phyloP scores from a whole-genome alignment of 2,113 vertebrate species.

The Peromyscus polionotus region DNA sequence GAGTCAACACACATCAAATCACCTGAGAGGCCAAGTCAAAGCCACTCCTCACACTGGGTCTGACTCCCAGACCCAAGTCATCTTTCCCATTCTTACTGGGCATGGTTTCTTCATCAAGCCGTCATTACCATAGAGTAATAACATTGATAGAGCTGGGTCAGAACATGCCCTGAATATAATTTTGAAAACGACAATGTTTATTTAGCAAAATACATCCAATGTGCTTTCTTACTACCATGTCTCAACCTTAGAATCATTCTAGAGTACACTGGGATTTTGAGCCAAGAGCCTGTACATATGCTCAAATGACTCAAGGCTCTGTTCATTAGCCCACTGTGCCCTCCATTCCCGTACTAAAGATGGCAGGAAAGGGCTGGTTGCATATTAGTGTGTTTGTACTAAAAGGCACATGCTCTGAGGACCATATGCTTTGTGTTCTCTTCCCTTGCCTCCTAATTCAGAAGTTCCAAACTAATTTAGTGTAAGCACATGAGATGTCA shows the following conservation, averaged over 20 bases:
- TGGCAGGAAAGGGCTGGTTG: not conserved
- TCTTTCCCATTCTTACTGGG: not conserved
- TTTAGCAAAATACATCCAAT: not conserved
- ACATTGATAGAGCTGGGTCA: not conserved
- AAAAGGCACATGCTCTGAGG: not conserved
- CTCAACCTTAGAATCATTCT: not conserved
- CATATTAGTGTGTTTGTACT: not conserved
- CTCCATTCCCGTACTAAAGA: not conserved
- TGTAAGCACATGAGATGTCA: not conserved
- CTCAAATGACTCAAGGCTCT: not conserved
- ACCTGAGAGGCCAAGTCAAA: not conserved
- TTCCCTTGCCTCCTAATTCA: not conserved
- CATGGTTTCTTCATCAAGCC: not conserved
- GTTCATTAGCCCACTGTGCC: not conserved
- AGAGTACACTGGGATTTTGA: not conserved
- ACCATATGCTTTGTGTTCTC: not conserved
- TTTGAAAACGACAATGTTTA: slow-evolving; percentile 12
- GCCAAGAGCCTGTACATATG: not conserved
- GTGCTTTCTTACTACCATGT: not conserved
- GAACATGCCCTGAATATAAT: not conserved
- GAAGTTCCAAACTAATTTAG: not conserved
- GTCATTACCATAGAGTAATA: not conserved
- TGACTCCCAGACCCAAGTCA: not conserved
- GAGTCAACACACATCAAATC: not conserved
- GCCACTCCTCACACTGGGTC: not conserved